These are phyloP conservation scores for Acronicta alni DNA, from an alignment of 2,888 invertebrate species.

Conservation along the genomic window DNA sequence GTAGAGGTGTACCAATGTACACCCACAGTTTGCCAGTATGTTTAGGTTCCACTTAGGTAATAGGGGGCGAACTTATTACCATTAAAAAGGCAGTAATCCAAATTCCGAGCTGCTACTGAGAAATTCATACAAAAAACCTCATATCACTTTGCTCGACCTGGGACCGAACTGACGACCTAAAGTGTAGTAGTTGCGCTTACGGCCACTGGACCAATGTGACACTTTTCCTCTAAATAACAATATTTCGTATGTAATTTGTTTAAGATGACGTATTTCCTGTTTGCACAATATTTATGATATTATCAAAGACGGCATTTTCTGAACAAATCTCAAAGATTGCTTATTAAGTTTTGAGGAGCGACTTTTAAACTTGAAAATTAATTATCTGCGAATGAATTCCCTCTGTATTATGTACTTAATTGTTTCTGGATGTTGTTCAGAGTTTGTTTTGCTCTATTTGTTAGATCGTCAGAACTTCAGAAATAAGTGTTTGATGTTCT, in stretches of 20 bases:
- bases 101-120: too few species aligned
- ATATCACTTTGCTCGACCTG: too few species aligned
- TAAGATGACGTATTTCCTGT: background rate
- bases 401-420: conserved; percentile 59
- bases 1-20: too few species aligned
- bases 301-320: conserved; percentile 9
- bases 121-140: too few species aligned
- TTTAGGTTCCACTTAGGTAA: too few species aligned
- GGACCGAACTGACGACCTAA: too few species aligned
- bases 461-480: conserved; percentile 27
- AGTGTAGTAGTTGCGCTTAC: too few species aligned
- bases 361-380: conserved; percentile 58
- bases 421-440: conserved; percentile 54
- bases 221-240: too few species aligned
- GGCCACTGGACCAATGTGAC: too few species aligned
- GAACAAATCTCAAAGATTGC: conserved; percentile 43
- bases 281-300: conserved; percentile 6
- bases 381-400: conserved; percentile 59
- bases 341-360: conserved; percentile 52
- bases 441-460: conserved; percentile 54
- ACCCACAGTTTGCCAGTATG: too few species aligned
- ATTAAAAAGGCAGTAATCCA: too few species aligned
- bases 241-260: background rate
- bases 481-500: conserved; percentile 51
- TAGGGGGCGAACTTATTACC: too few species aligned